Percentiles rank a stretch among this genome's conserved stretches.
Evolutionary conservation across 2,888 invertebrate genomes (phyloP).

Genomic region (Drosophila nr. perissopoda): DNA sequence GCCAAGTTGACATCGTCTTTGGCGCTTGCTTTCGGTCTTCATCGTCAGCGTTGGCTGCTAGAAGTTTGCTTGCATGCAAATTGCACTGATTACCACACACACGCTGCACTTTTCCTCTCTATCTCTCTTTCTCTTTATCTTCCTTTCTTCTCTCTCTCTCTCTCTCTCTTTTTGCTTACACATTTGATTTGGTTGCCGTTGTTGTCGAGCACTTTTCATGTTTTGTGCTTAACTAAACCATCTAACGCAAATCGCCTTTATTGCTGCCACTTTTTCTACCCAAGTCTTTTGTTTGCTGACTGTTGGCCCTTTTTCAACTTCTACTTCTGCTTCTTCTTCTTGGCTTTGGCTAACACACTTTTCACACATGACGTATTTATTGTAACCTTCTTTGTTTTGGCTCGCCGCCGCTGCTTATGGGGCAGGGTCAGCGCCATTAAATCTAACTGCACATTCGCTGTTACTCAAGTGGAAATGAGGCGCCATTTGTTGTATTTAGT

Average conservation of each 20-base stretch:
- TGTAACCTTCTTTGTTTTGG: conserved; percentile 32
- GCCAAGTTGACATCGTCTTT: conserved; percentile 41
- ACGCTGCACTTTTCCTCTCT: conserved; percentile 64
- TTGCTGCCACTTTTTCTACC: conserved; percentile 57
- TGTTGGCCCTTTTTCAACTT: not conserved
- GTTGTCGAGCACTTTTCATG: conserved; percentile 53
- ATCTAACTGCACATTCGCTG: conserved; percentile 64
- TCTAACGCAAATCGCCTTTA: conserved; percentile 72
- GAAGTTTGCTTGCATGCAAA: conserved; percentile 78
- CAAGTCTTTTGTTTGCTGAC: conserved; percentile 42
- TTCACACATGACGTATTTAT: conserved; percentile 65
- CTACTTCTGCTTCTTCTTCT: not conserved
- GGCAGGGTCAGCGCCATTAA: conserved; percentile 68
- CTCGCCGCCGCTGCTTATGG: conserved; percentile 26
- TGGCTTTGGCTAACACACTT: conserved; percentile 10
- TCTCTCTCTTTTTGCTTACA: conserved; percentile 57
- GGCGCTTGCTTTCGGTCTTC: not conserved
- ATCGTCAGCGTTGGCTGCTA: conserved; percentile 54
- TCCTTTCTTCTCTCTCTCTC: not conserved
- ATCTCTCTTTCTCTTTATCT: not conserved
- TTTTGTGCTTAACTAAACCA: conserved; percentile 54
- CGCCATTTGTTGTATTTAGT: conserved; percentile 58
- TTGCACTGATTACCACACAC: conserved; percentile 72
- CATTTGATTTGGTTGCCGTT: conserved; percentile 72
- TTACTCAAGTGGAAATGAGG: conserved; percentile 62